These are phyloP conservation scores for Microdon myrmicae DNA, from an alignment of 2,888 invertebrate genomes.

Conservation along the genomic window DNA sequence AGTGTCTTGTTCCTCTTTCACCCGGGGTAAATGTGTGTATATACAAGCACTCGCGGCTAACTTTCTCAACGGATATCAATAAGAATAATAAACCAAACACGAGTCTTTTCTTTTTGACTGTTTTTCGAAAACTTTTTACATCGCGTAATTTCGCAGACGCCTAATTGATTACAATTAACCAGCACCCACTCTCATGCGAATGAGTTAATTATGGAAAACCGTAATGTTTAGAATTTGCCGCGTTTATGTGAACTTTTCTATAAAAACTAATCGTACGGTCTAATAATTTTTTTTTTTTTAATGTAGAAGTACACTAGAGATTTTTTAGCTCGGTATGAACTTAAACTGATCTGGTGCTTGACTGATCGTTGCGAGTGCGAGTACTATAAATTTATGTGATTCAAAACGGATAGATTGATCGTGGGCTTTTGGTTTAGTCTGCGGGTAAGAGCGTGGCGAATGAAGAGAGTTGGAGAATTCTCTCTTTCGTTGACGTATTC, in stretches of 20 bases:
- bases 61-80: slow-evolving; percentile 6
- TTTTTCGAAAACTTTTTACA: slow-evolving; percentile 9
- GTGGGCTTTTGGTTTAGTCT: slow-evolving; percentile 22
- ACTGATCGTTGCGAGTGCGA: no score
- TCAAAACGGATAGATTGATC: no score
- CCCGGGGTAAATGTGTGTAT: no score
- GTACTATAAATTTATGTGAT: no score
- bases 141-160: not conserved
- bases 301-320: not conserved
- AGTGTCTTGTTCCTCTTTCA: not conserved
- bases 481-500: no score
- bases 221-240: slow-evolving; percentile 11
- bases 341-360: slow-evolving; percentile 27
- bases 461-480: no score
- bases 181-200: slow-evolving; percentile 33
- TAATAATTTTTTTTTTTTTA: slow-evolving; percentile 7
- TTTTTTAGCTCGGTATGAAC: slow-evolving; percentile 6
- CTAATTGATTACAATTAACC: slow-evolving; percentile 34
- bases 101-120: not conserved
- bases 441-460: not conserved
- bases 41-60: slow-evolving; percentile 12
- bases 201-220: slow-evolving; percentile 23
- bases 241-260: slow-evolving; percentile 1
- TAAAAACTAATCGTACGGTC: no score
- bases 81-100: slow-evolving; percentile 5